Percentiles rank a stretch among this genome's conserved stretches.
These are phyloP conservation scores for Gobionotothen gibberifrons DNA, from an alignment of 2,797 vertebrate species.

Conservation along the genomic window DNA sequence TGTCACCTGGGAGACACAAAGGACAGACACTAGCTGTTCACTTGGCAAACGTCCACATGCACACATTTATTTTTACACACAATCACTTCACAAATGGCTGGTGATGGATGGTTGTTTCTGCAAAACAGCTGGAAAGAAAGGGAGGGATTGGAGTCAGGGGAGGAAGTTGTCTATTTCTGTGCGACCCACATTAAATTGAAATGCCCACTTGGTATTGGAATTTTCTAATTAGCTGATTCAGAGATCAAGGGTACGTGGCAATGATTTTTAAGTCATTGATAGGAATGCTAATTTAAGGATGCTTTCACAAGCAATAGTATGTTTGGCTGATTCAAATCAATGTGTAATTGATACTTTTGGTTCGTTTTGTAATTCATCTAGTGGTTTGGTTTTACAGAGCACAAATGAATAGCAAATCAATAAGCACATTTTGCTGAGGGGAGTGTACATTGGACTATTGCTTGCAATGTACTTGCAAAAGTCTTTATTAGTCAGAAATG, in stretches of 20 bases:
- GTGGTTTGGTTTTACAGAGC: too few species aligned
- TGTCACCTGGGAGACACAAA: constrained; percentile 67
- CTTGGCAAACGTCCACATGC: constrained; percentile 36
- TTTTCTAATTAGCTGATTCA: constrained; percentile 40
- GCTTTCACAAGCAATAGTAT: too few species aligned
- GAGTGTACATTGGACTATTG: too few species aligned
- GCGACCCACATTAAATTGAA: constrained; percentile 39
- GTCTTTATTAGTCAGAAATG: too few species aligned
- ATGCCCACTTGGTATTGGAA: constrained; percentile 17
- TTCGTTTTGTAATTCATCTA: too few species aligned
- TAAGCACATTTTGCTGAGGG: too few species aligned
- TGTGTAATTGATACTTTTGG: too few species aligned
- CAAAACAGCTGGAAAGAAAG: constrained; percentile 61
- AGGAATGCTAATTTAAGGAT: background rate
- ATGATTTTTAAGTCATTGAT: constrained; percentile 1
- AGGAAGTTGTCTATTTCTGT: constrained; percentile 57
- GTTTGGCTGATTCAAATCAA: too few species aligned
- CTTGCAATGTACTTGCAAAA: too few species aligned
- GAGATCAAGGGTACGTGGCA: constrained; percentile 29
- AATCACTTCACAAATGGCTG: constrained; percentile 35
- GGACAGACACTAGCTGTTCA: constrained; percentile 54
- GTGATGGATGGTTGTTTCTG: constrained; percentile 60
- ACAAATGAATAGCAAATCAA: too few species aligned
- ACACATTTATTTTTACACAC: constrained; percentile 7
- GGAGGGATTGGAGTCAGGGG: constrained; percentile 33